A percentile compares a stretch with the other conserved stretches of the same genome.
These are phyloP conservation scores for Tachycineta bicolor DNA, from an alignment of 2,113 vertebrate genomes.

Conservation along the genomic window DNA sequence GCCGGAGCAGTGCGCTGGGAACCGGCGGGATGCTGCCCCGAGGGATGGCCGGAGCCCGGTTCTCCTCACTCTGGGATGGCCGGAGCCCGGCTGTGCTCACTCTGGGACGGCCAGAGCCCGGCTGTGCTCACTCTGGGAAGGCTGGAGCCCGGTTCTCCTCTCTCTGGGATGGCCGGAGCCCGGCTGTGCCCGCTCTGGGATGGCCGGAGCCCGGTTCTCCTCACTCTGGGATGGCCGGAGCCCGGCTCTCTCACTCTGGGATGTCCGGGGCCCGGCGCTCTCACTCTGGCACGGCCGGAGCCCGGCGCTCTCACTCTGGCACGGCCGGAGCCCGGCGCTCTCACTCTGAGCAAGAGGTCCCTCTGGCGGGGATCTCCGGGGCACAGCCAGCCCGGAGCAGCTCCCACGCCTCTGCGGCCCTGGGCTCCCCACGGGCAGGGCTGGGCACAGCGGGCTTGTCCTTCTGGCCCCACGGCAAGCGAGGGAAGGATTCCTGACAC, in stretches of 20 bases:
- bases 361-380: conserved; percentile 42
- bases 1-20: background rate
- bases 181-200: no score
- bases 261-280: background rate
- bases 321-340: background rate
- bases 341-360: conserved; percentile 43
- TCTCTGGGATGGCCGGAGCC: no score
- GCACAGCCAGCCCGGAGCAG: background rate
- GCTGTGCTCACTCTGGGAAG: no score
- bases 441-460: rapidly evolving
- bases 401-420: background rate
- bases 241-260: background rate
- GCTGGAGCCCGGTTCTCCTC: no score
- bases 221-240: no score
- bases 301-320: no score
- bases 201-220: no score
- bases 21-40: background rate
- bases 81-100: background rate
- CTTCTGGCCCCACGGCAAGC: rapidly evolving
- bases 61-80: no score
- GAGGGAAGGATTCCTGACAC: background rate
- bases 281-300: background rate
- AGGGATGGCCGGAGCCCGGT: no score
- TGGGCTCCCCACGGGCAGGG: rapidly evolving
- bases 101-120: no score